A percentile compares a stretch with the other conserved stretches of the same genome.
Evolutionary conservation across 2,113 vertebrate species (phyloP).

Genomic region (Rhabdomys dilectus): DNA sequence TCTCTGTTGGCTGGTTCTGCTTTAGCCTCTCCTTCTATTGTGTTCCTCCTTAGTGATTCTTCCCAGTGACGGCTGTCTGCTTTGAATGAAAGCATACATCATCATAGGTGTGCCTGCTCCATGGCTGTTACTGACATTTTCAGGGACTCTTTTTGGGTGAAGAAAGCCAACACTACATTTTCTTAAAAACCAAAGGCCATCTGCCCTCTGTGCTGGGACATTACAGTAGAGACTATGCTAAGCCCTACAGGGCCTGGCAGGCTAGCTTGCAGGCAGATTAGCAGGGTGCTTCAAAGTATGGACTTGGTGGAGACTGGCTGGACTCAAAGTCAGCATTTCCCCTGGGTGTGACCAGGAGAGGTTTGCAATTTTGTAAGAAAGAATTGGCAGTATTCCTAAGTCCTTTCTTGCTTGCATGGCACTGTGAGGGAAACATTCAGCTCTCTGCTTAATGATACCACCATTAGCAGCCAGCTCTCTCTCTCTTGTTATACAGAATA

Average conservation of each 20-base stretch:
- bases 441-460: not conserved
- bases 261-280: not conserved
- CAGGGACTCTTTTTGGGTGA: not conserved
- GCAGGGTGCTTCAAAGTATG: too few relatives aligned
- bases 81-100: accelerated
- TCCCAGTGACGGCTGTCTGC: not conserved
- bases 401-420: not conserved
- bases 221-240: not conserved
- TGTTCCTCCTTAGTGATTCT: too few relatives aligned
- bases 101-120: too few relatives aligned
- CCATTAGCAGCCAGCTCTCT: conserved; percentile 18
- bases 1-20: not conserved
- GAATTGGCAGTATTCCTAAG: not conserved
- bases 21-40: not conserved
- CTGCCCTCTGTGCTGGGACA: not conserved
- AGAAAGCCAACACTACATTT: not conserved
- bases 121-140: not conserved
- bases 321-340: not conserved
- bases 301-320: not conserved
- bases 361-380: conserved; percentile 1
- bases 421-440: conserved; percentile 24
- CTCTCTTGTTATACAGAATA: not conserved
- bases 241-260: not conserved
- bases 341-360: not conserved
- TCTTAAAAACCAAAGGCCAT: not conserved